Base-by-base conservation (phyloP, 2,888 invertebrate species). In the Glaucopsyche alexis region DNA sequence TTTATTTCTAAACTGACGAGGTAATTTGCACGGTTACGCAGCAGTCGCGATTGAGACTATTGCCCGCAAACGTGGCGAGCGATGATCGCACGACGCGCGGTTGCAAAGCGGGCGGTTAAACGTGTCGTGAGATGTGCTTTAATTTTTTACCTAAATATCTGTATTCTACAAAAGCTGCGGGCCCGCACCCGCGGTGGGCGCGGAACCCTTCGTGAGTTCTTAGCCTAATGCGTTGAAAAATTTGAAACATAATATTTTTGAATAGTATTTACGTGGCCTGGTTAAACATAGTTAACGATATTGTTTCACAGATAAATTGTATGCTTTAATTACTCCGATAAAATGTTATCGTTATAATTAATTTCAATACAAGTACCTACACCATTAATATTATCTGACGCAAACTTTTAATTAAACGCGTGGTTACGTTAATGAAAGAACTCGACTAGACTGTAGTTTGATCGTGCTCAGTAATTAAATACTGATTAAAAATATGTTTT, bases 381-480 rank as follows among this genome's bases (percentile, higher is more conserved):
- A 72, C 75, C 74, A 75, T 76, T 76, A 76, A 75, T 75, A 75
- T 76, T 60, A 71, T 69, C 74, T 74, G 73, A 77, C 73, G 77
- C 74, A 73, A 74, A 76, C 67, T 66, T 78, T 78, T 76, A 78
- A 77, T 77, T 77, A 78, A 75, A 74, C 71, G 72, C 70, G 69
- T 73, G 72, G 75, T 74, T 73, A 70, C 73, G 74, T 71, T 69
- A 69, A 69, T 69, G 69, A 49, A 69, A 69, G 69, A 49, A 69
- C 49, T 69, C 47, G 47, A 13, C 29, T 49, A 69, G 69, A 69
- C 16, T 6, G 67, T 69, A 69, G 11, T 49, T 67, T 69, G 69
- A 69, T 69, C 49, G 47, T 49, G 49, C 29, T 69, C 19, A 49
- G 49, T 19, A 69, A 69, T 69, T 69, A 69, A 69, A 69, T 49